Conservation (phyloP, 1,140 invertebrate species). For the Euwallacea fornicatus region DNA sequence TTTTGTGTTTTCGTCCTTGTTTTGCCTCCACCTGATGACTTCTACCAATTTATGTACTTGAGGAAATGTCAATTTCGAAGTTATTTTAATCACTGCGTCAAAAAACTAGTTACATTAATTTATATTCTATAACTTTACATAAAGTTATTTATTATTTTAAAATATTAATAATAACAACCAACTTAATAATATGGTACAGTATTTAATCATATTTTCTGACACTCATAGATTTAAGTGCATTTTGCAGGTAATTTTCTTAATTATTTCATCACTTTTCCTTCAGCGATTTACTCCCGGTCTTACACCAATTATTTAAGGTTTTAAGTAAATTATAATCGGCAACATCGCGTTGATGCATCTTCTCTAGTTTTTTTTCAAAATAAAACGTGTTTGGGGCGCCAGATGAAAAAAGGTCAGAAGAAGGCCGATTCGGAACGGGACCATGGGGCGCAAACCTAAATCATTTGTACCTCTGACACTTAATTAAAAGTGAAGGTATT, state of each 20-base stretch:
- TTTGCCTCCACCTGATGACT: no score
- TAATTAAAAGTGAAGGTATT: slow-evolving; percentile 42
- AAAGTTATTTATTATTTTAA: no score
- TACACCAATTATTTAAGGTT: neutral
- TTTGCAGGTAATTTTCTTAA: neutral
- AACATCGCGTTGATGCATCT: neutral
- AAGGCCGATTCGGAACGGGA: slow-evolving; percentile 35
- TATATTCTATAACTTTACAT: no score
- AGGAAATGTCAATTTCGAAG: no score
- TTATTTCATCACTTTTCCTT: neutral
- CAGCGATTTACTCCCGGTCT: neutral
- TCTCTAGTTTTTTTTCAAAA: slow-evolving; percentile 1
- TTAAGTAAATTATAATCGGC: neutral
- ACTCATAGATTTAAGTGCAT: neutral
- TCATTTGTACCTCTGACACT: slow-evolving; percentile 47
- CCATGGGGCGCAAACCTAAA: slow-evolving; percentile 43
- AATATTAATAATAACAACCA: neutral
- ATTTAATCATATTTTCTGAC: neutral
- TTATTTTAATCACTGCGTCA: no score
- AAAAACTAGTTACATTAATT: no score
- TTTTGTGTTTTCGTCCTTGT: no score
- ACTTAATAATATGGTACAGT: neutral
- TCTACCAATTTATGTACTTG: no score
- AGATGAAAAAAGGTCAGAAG: slow-evolving; percentile 16
- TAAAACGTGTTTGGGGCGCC: slow-evolving; percentile 21